Percentiles rank a stretch among this genome's conserved stretches.
Evolutionary conservation across 2,888 invertebrate genomes (phyloP).

Genomic region (Hirtodrosophila trivittata): DNA sequence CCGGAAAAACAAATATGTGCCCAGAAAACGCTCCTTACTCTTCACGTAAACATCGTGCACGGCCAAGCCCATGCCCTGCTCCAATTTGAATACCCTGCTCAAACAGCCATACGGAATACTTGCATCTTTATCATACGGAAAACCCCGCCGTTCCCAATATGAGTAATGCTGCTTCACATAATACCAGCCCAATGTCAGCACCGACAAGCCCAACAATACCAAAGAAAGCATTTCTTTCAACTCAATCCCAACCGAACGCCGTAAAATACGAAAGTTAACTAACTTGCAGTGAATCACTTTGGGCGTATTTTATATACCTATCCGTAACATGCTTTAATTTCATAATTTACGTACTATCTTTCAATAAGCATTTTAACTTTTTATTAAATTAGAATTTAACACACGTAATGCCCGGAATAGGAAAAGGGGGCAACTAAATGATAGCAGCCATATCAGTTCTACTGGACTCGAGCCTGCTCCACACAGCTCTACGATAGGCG

Average conservation of each 20-base stretch:
- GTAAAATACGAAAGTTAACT: slow-evolving; percentile 31
- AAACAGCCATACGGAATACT: slow-evolving; percentile 87
- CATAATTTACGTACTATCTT: slow-evolving; percentile 20
- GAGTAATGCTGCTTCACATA: slow-evolving; percentile 65
- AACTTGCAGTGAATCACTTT: slow-evolving; percentile 7
- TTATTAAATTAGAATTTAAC: too few relatives aligned
- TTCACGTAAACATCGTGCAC: slow-evolving; percentile 86
- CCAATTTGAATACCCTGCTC: slow-evolving; percentile 85
- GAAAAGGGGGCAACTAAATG: too few relatives aligned
- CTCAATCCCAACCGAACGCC: neutral
- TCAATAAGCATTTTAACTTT: too few relatives aligned
- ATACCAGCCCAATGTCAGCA: slow-evolving; percentile 44
- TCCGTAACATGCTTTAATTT: slow-evolving; percentile 22
- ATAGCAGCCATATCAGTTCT: too few relatives aligned
- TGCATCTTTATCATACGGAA: slow-evolving; percentile 85
- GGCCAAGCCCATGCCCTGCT: slow-evolving; percentile 86
- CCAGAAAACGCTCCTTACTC: slow-evolving; percentile 83
- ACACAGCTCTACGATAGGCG: too few relatives aligned
- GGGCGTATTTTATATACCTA: slow-evolving; percentile 27
- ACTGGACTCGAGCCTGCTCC: too few relatives aligned
- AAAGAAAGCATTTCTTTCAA: slow-evolving; percentile 32
- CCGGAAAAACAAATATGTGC: slow-evolving; percentile 87
- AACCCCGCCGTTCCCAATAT: slow-evolving; percentile 86
- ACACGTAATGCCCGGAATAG: too few relatives aligned
- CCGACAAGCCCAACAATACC: slow-evolving; percentile 16